Evolutionary conservation across 2,888 invertebrate species (phyloP), one percentile per base, ranked within the genome.

Genomic region (Acleris literana): DNA sequence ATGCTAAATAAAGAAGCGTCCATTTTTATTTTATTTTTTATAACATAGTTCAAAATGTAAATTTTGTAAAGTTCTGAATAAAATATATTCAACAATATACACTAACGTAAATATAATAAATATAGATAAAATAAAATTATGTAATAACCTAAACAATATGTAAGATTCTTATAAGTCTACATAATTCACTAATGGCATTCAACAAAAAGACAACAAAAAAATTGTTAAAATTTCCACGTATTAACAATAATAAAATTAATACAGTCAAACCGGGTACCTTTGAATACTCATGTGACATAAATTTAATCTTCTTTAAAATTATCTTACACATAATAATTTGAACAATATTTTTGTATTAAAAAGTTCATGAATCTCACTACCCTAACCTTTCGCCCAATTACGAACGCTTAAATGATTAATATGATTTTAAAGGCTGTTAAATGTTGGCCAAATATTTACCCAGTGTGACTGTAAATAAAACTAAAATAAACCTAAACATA

Each of bases 21-120:
- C 80, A 79, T 65, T 85, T 91, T 90, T 88, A 87, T 89, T 90
- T 79, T 46, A 39, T 66, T 59, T 66, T 66, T 62, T 57, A 79
- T 88, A 91, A 91, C 90, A 85, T 90, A 87, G 84, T 82, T 87
- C 83, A 88, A 87, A 87, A 85, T 88, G 88, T 90, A 92, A 88
- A 90, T 87, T 83, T 88, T 91, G 88, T 90, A 91, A 90, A 91
- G 85, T 86, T 88, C 86, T 86, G 85, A 88, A 88, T 88, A 88
- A 89, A 88, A 86, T 86, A 22, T 25, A 84, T 86, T 82, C 81
- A 90, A 90, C 90, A 90, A 84, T 83, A 80, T 81, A 70, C 65
- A 68, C 76, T 79, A 86, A 84, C 81, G 75, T 84, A 83, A 80
- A 79, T 74, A 75, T 71, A 74, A 69, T 70, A 73, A 76, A 73